Conservation (phyloP, 2,113 vertebrate species). For the Macroglossus sobrinus region DNA sequence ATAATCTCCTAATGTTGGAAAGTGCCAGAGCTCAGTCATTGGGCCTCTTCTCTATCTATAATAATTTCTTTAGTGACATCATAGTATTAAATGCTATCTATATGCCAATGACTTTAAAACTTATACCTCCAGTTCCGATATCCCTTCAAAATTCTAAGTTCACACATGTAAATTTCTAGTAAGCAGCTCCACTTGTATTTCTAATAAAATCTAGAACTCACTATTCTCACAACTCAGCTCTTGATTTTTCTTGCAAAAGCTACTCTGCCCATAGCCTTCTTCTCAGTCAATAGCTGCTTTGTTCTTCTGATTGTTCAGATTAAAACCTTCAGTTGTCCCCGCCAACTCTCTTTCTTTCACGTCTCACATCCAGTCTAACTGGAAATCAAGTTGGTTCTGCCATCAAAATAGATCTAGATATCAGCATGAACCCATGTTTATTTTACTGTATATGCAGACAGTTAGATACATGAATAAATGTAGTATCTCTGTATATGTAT, state of each 20-base stretch:
- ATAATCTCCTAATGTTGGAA: background rate
- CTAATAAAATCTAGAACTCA: background rate
- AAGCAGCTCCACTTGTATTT: background rate
- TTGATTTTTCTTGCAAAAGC: background rate
- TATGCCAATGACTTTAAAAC: background rate
- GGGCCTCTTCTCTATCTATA: background rate
- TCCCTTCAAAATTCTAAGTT: background rate
- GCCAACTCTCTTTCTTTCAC: background rate
- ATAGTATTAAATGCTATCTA: background rate
- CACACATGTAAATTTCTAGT: background rate
- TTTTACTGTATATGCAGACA: background rate
- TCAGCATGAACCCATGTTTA: background rate
- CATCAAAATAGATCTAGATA: background rate
- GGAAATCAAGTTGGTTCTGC: background rate
- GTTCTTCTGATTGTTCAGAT: background rate
- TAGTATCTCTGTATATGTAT: background rate
- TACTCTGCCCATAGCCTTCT: background rate
- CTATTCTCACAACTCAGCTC: background rate
- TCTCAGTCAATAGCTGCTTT: background rate
- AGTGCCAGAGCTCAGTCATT: background rate
- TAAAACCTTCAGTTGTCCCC: background rate
- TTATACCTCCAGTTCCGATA: background rate
- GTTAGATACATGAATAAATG: background rate
- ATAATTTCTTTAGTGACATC: background rate
- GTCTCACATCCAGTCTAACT: background rate